These are phyloP conservation scores for Noturus placidus DNA, from an alignment of 2,113 vertebrate species.

Conservation along the genomic window DNA sequence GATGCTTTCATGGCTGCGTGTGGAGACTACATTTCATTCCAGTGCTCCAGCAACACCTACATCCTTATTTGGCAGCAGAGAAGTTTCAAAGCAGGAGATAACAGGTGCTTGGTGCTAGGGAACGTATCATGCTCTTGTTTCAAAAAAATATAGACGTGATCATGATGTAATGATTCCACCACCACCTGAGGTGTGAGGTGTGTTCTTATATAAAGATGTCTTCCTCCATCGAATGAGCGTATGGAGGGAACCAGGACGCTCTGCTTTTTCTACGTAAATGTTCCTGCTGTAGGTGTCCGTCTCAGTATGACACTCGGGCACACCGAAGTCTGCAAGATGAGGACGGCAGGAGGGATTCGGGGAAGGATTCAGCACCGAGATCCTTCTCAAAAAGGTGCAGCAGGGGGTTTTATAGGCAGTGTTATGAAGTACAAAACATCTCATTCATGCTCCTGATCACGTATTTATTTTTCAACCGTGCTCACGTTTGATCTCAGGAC, in stretches of 20 bases:
- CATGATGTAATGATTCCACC: not conserved
- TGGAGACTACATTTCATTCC: not conserved
- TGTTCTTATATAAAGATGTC: conserved; percentile 11
- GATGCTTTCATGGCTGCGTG: not conserved
- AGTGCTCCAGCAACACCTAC: not conserved
- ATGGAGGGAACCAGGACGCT: conserved; percentile 34
- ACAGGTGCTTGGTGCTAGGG: not conserved
- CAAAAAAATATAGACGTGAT: not conserved
- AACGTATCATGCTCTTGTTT: not conserved
- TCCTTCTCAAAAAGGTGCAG: not conserved
- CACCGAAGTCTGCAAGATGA: conserved; percentile 55
- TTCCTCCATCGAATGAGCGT: not conserved
- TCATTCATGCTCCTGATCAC: not conserved
- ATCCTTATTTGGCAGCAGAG: conserved; percentile 8
- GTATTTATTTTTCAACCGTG: not conserved
- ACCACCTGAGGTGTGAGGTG: not conserved
- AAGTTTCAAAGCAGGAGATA: conserved; percentile 22
- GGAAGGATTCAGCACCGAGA: conserved; percentile 42
- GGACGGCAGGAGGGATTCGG: conserved; percentile 54
- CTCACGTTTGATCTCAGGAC: not conserved
- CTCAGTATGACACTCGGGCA: conserved; percentile 38
- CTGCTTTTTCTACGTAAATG: conserved; percentile 54
- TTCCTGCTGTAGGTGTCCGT: conserved; percentile 54
- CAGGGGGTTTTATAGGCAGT: not conserved
- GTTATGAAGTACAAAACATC: not conserved